These are phyloP conservation scores for Spialia ferax DNA, from an alignment of 2,888 invertebrate species.

Conservation along the genomic window DNA sequence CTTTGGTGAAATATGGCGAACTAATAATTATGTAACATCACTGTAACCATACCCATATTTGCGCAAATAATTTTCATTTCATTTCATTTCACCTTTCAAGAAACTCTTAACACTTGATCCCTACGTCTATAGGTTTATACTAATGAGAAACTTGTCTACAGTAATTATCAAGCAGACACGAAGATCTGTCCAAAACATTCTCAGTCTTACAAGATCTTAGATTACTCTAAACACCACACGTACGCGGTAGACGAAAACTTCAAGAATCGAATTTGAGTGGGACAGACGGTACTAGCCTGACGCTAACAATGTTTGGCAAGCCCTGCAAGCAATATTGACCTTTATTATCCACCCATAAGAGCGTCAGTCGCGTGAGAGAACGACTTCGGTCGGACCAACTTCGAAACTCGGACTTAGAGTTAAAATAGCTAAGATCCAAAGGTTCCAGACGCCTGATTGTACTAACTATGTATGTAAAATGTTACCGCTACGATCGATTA, in stretches of 20 bases:
- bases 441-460: conserved; percentile 30
- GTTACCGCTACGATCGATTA: conserved; percentile 8
- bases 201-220: conserved; percentile 27
- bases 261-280: conserved; percentile 50
- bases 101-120: no score
- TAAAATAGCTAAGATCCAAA: conserved; percentile 35
- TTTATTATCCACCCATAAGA: conserved; percentile 30
- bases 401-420: conserved; percentile 31
- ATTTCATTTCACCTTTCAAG: no score
- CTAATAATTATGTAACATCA: no score
- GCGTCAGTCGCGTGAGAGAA: conserved; percentile 21
- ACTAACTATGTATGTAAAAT: conserved; percentile 27
- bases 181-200: background rate
- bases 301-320: conserved; percentile 26
- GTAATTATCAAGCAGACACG: background rate
- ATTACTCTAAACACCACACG: conserved; percentile 44
- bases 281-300: conserved; percentile 21
- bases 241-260: conserved; percentile 47
- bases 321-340: conserved; percentile 27
- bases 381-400: conserved; percentile 10
- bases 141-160: no score
- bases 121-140: no score
- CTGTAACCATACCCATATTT: no score
- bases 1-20: no score
- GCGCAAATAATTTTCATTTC: no score